These are phyloP conservation scores for Eristalinus aeneus DNA, from an alignment of 2,888 invertebrate genomes.

Conservation along the genomic window DNA sequence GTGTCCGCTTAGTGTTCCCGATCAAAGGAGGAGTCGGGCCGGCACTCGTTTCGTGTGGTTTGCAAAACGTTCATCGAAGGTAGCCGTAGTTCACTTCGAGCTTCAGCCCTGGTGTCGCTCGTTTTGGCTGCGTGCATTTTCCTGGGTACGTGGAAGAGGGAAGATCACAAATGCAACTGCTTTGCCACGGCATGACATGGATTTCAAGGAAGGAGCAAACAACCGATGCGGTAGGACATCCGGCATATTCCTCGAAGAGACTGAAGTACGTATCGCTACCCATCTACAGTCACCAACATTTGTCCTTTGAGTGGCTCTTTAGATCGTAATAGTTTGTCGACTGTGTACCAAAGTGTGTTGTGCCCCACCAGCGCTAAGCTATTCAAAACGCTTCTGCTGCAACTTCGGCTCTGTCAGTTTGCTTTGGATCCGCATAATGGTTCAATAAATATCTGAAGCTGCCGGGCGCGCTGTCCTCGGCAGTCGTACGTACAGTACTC, in stretches of 20 bases:
- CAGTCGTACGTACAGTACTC: not conserved
- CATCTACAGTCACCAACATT: not conserved
- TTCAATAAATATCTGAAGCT: conserved; percentile 72
- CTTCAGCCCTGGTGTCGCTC: not conserved
- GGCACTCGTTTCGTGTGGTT: conserved; percentile 53
- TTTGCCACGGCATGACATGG: not conserved
- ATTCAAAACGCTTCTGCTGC: conserved; percentile 53
- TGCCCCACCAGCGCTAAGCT: conserved; percentile 42
- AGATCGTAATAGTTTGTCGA: conserved; percentile 61
- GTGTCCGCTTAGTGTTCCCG: conserved; percentile 28
- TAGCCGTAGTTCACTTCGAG: not conserved
- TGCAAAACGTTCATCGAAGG: conserved; percentile 39
- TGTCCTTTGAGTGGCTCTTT: conserved; percentile 64
- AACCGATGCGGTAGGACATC: conserved; percentile 11
- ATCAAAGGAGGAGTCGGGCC: conserved; percentile 18
- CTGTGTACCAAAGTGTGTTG: conserved; percentile 37
- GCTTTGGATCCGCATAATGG: conserved; percentile 69
- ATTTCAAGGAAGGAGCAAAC: not conserved
- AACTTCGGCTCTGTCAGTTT: conserved; percentile 56
- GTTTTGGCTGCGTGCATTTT: not conserved
- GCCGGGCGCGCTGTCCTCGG: conserved; percentile 7
- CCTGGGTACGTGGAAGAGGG: conserved; percentile 35
- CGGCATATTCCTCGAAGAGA: not conserved
- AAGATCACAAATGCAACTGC: not conserved
- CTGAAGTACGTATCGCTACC: not conserved